A percentile compares a stretch with the other conserved stretches of the same genome.
phyloP scores from a whole-genome alignment of 92 coral and sea anemone species.

The Anthopleura xanthogrammica region DNA sequence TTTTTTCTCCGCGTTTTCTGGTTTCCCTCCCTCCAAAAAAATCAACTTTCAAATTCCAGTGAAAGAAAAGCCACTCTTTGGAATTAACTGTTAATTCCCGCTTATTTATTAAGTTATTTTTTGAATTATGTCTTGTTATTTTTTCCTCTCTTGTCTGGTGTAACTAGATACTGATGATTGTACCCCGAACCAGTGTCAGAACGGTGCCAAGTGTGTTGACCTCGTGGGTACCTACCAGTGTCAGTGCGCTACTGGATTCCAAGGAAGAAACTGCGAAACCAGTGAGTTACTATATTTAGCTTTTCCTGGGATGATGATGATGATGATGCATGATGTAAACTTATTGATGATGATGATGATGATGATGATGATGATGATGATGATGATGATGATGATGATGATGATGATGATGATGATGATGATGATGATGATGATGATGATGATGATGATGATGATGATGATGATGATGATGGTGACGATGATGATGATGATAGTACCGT shows the following conservation, averaged over 20 bases:
- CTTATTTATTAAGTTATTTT: too few relatives aligned
- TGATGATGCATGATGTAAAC: too few relatives aligned
- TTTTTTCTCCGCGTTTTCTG: too few relatives aligned
- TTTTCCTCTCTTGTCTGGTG: too few relatives aligned
- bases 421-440: not conserved
- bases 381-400: not conserved
- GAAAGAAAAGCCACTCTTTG: too few relatives aligned
- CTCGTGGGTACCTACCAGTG: constrained; percentile 4
- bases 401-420: not conserved
- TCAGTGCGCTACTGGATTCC: constrained; percentile 4
- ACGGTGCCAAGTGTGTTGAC: constrained; percentile 44
- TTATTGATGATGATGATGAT: too few relatives aligned
- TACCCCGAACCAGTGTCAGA: constrained; percentile 31
- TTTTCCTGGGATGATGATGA: too few relatives aligned
- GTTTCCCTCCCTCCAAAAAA: too few relatives aligned
- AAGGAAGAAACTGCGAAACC: constrained; percentile 14
- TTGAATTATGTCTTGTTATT: too few relatives aligned
- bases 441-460: not conserved
- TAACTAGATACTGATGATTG: constrained; percentile 35
- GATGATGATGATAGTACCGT: not conserved
- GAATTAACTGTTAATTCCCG: too few relatives aligned
- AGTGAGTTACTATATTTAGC: not conserved
- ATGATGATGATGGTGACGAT: not conserved
- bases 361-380: too few relatives aligned
- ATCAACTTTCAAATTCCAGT: too few relatives aligned